Evolutionary conservation across 2,888 invertebrate species (phyloP).

Genomic region (Cheilosia scutellata): DNA sequence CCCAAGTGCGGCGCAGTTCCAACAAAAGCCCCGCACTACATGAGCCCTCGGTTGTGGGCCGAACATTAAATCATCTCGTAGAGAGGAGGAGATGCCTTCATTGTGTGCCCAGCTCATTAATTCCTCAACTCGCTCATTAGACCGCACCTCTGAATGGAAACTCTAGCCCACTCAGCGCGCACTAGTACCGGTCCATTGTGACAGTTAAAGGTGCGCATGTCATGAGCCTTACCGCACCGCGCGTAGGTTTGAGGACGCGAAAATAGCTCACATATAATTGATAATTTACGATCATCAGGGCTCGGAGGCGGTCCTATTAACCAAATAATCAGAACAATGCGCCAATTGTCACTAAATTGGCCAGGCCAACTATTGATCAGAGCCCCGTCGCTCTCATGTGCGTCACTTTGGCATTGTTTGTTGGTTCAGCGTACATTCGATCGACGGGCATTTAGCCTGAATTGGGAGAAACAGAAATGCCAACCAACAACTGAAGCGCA

Average conservation of each 20-base stretch:
- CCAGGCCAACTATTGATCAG: conserved; percentile 18
- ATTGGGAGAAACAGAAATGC: conserved; percentile 15
- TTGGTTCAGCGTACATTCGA: not conserved
- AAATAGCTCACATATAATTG: conserved; percentile 40
- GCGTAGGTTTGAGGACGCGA: conserved; percentile 62
- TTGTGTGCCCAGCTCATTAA: conserved; percentile 56
- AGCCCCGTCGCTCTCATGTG: not conserved
- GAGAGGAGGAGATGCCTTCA: conserved; percentile 57
- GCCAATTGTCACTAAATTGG: conserved; percentile 59
- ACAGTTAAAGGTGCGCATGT: conserved; percentile 46
- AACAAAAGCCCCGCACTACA: conserved; percentile 54
- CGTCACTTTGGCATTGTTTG: not conserved
- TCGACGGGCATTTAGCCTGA: not conserved
- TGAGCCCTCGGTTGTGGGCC: conserved; percentile 60
- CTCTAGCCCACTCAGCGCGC: conserved; percentile 50
- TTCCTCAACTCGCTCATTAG: conserved; percentile 65
- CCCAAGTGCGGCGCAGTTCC: conserved; percentile 42
- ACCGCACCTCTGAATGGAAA: conserved; percentile 62
- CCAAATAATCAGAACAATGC: conserved; percentile 48
- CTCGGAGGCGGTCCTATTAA: conserved; percentile 37
- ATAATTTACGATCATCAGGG: conserved; percentile 32
- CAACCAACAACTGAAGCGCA: conserved; percentile 18
- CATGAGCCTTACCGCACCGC: conserved; percentile 13
- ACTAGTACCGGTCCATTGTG: conserved; percentile 47
- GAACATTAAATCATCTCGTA: conserved; percentile 65